Evolutionary conservation across 2,888 invertebrate species (phyloP), one percentile per base, ranked within the genome.

Genomic region (Selenia dentaria): DNA sequence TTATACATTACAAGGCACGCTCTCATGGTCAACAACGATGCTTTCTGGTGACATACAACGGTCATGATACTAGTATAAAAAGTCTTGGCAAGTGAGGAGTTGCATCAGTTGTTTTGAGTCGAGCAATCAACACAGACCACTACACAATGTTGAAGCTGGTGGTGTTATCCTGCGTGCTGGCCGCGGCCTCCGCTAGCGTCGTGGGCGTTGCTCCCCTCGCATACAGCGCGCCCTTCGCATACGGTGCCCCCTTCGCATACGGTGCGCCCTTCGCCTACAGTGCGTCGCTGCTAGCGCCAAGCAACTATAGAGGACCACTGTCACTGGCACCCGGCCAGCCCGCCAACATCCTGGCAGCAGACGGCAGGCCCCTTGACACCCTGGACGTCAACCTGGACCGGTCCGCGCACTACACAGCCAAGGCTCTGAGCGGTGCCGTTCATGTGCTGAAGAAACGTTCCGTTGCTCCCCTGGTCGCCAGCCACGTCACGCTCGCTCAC

Each of bases 131-230:
- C 85, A 88, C 88, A 89, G 87, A 86, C 87, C 86, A 77, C 71
- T 73, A 66, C 78, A 84, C 68, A 61, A 91, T 91, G 91, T 70
- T 89, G 77, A 89, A 89, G 73, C 77, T 91, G 91, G 92, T 92
- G 90, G 92, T 92, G 80, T 92, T 94, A 86, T 92, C 91, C 70
- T 93, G 93, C 83, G 74, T 93, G 64, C 60, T 93, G 78, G 92
- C 93, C 59, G 82, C 92, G 59, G 92, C 88, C 59, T 85, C 88
- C 49, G 93, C 93, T 10, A 48, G 64, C 31, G 58, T 62, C 14
- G 13, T 68, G 43, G 58, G 26, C 35, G 46, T 22, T 6, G 59
- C 48, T 45, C 60, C 33, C 37, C 33, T 54, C 33, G 51, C 54
- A 4, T 51, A 54, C 48, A 40, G 25, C 6, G 52, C 74, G 3